A percentile compares a stretch with the other conserved stretches of the same genome.
These are phyloP conservation scores for Tursiops truncatus DNA, from an alignment of 2,113 vertebrate genomes.

Conservation along the genomic window DNA sequence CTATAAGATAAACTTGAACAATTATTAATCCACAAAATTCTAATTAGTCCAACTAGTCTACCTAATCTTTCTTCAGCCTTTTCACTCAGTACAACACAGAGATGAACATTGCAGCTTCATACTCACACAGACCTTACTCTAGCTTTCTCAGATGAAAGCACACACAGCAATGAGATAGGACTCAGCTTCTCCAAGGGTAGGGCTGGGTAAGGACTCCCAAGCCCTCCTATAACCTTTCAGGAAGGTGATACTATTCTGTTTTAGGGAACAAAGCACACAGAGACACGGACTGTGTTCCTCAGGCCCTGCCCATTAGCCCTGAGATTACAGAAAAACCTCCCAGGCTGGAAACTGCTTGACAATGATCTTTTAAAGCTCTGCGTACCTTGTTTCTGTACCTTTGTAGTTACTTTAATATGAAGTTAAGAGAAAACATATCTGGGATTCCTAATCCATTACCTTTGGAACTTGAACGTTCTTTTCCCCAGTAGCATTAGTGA, in stretches of 20 bases:
- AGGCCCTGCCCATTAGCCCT: background rate
- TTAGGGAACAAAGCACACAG: too few species aligned
- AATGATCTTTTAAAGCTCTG: background rate
- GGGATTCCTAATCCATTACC: background rate
- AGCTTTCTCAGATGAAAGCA: background rate
- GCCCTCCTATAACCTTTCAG: background rate
- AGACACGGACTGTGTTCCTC: background rate
- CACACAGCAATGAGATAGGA: background rate
- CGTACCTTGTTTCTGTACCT: background rate
- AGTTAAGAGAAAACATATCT: background rate
- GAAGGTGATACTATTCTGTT: background rate
- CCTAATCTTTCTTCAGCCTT: background rate
- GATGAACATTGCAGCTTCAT: background rate
- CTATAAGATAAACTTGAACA: background rate
- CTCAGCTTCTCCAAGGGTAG: background rate
- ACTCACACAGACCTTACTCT: background rate
- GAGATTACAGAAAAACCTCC: background rate
- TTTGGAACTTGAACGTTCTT: background rate
- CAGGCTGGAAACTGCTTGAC: background rate
- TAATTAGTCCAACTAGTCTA: background rate
- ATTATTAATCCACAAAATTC: background rate
- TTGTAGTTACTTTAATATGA: background rate
- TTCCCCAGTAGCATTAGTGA: background rate
- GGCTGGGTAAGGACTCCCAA: background rate
- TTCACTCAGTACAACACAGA: background rate